A percentile compares a stretch with the other conserved stretches of the same genome.
Conservation (phyloP, 2,888 invertebrate genomes). For the Perithous albicinctus region DNA sequence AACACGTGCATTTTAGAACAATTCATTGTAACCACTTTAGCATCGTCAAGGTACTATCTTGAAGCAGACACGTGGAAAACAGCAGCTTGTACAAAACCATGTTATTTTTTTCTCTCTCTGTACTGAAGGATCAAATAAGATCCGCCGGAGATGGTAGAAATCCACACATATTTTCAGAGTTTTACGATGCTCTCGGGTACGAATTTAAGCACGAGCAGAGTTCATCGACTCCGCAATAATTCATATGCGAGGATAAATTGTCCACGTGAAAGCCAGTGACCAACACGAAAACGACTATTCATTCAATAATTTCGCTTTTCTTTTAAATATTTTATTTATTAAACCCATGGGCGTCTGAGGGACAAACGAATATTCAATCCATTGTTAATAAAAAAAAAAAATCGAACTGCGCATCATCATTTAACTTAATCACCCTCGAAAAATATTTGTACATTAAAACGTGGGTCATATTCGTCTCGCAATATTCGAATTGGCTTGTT, state of each 20-base stretch:
- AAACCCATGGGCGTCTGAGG: constrained; percentile 8
- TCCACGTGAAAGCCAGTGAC: constrained; percentile 28
- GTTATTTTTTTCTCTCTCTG: neutral
- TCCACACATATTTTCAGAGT: constrained; percentile 48
- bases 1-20: constrained; percentile 74
- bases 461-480: constrained; percentile 80
- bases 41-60: constrained; percentile 73
- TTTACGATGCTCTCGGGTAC: constrained; percentile 41
- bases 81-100: constrained; percentile 67
- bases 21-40: constrained; percentile 65
- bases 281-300: constrained; percentile 66
- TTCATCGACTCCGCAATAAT: constrained; percentile 4
- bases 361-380: constrained; percentile 10
- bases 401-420: constrained; percentile 79
- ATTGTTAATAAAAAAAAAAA: constrained; percentile 45
- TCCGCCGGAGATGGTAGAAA: constrained; percentile 71
- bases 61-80: constrained; percentile 75
- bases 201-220: constrained; percentile 54
- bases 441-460: constrained; percentile 83
- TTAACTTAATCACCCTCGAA: constrained; percentile 81
- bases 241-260: neutral
- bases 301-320: constrained; percentile 24
- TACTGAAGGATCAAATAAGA: neutral
- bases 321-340: constrained; percentile 19
- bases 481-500: constrained; percentile 77